Base-by-base conservation (phyloP, 2,888 invertebrate genomes). In the Leuctra nigra region DNA sequence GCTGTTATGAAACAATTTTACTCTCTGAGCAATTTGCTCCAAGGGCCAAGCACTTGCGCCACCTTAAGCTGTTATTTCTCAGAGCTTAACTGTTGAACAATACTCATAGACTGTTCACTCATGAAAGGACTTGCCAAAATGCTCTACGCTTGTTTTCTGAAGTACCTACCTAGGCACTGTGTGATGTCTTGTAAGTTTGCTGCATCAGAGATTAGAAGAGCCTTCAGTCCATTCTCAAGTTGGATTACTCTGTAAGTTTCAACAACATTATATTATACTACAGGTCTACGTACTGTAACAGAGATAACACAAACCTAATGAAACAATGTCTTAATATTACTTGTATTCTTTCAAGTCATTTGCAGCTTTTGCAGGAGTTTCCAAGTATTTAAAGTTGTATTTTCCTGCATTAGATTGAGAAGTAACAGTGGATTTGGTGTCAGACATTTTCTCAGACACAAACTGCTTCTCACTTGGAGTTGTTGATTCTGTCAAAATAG, bases 331-430 rank as follows among this genome's bases (percentile, higher is more conserved):
- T n/a, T n/a, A n/a, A n/a, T n/a, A n/a, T n/a, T n/a, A 87, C 87
- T 81, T 86, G 69, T 90, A 90, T 56, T 82, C 73, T 68, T 90
- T 91, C 68, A 84, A 84, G 71, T 91, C 91, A 63, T 82, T 83
- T 55, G 77, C 78, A 52, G 89, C 87, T 72, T 88, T 87, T 33
- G 80, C 76, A 9, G 90, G 89, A 61, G 75, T 72, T 3, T 69
- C 66, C n/a, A 73, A 63, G 58, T 70, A 70, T 63, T 7, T 58
- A 36, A 11, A 61, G 35, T 35, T 54, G 20, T 39, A 52, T 55
- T 18, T 61, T 25, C 1, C n/a, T 11, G 53, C 41, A n/a, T 29
- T 48, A n/a, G n/a, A n/a, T n/a, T n/a, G n/a, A n/a, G n/a, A n/a
- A n/a, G n/a, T n/a, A n/a, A n/a, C n/a, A n/a, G n/a, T n/a, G n/a